Evolutionary conservation across 2,113 vertebrate genomes (phyloP), one percentile per base, ranked within the genome.

Genomic region (Talpa occidentalis): DNA sequence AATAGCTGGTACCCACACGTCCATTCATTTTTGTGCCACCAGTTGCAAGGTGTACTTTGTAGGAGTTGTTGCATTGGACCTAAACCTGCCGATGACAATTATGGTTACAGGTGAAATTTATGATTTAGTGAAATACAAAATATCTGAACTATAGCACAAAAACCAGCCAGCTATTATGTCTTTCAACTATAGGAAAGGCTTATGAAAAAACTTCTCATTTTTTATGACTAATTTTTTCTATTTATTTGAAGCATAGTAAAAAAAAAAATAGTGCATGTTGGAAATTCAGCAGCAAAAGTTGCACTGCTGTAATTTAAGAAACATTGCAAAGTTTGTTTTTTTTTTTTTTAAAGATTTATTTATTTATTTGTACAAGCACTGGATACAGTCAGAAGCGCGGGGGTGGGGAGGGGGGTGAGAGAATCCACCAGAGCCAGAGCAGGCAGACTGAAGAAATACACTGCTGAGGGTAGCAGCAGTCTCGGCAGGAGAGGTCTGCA

Each of bases 191-290:
- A 19, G 52, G 52, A 21, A 54, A 54, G 52, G 4, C 52, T 54
- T 54, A 21, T 54, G 52, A 54, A 54, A 54, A 54, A 54, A 21
- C 15, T 49, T 49, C 11, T 49, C 52, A 11, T 52, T 52, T 52
- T 52, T 52, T 52, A 14, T 52, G 12, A 16, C 12, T 52, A 52
- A 98, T 98, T 98, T 98, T 98, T 98, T 98, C 98, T 98, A 98
- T 99, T 99, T 99, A 99, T 99, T 99, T 98, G 98, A 99, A 99
- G 98, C 98, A 98, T 98, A 98, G 98, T 98, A 98, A 98, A 98
- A 95, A 94, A 94, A 97, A 98, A 98, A 98, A 98, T 94, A 98
- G 98, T 99, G 99, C 99, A 99, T 98, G 98, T 98, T 98, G 99
- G 99, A 98, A 98, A 98, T 98, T 98, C 97, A 98, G 98, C 99